Conservation (phyloP, 2,113 vertebrate species). For the Gracilinanus agilis region DNA sequence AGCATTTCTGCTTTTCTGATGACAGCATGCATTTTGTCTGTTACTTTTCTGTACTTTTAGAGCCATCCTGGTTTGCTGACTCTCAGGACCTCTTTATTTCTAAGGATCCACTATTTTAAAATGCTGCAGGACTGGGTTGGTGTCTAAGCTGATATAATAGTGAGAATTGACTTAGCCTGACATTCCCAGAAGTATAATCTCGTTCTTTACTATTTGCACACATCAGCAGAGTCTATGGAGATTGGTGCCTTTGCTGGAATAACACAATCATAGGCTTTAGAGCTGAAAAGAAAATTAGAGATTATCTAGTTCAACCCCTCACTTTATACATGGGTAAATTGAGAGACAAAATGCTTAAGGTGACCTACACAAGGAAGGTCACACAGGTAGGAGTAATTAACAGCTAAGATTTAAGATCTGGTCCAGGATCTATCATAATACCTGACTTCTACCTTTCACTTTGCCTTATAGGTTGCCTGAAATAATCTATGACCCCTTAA, state of each 20-base stretch:
- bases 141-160: not conserved
- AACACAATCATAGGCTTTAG: not conserved
- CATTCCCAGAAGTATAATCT: not conserved
- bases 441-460: not conserved
- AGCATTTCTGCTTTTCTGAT: not conserved
- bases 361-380: not conserved
- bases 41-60: conserved; percentile 4
- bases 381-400: not conserved
- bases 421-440: not conserved
- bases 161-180: not conserved
- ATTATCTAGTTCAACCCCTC: not conserved
- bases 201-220: not conserved
- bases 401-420: not conserved
- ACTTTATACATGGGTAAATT: not conserved
- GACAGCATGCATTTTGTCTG: not conserved
- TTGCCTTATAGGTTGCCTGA: not conserved
- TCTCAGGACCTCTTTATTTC: not conserved
- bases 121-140: not conserved
- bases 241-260: not conserved
- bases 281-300: not conserved
- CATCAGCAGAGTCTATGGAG: not conserved
- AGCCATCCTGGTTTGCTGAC: not conserved
- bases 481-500: not conserved
- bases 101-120: not conserved
- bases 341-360: not conserved